phyloP scores from a whole-genome alignment of 2,888 invertebrate genomes.

The Caenorhabditis japonica region DNA sequence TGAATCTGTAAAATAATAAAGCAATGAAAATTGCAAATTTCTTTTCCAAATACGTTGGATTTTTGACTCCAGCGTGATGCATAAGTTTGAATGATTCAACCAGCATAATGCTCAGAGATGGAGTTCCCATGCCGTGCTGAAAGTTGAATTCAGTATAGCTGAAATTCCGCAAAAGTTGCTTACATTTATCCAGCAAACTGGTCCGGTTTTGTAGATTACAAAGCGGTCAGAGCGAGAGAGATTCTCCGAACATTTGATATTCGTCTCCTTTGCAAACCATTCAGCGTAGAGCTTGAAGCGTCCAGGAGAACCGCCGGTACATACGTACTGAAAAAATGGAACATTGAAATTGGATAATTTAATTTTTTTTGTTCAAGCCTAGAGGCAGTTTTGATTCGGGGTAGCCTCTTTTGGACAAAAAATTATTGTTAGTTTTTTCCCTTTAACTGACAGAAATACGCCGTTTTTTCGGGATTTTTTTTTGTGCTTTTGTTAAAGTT shows the following conservation, averaged over 20 bases:
- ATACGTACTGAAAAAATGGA: constrained; percentile 78
- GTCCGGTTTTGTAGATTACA: constrained; percentile 79
- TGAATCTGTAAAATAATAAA: constrained; percentile 81
- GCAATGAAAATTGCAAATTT: too few relatives aligned
- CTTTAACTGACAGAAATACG: too few relatives aligned
- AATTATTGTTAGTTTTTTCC: too few relatives aligned
- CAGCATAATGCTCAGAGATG: constrained; percentile 93
- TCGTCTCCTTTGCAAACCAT: constrained; percentile 75
- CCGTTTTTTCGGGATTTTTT: too few relatives aligned
- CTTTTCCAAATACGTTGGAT: constrained; percentile 81
- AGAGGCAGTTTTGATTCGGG: too few relatives aligned
- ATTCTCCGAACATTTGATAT: constrained; percentile 70
- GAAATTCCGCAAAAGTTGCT: constrained; percentile 45
- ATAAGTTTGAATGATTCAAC: constrained; percentile 96
- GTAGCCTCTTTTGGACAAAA: too few relatives aligned
- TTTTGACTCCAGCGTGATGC: constrained; percentile 86
- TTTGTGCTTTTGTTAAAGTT: too few relatives aligned
- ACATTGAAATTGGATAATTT: too few relatives aligned
- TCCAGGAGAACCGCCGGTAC: constrained; percentile 79
- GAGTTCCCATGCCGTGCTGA: constrained; percentile 97
- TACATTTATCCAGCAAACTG: constrained; percentile 79
- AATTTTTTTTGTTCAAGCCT: too few relatives aligned
- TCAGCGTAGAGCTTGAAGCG: constrained; percentile 79
- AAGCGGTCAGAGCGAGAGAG: constrained; percentile 78
- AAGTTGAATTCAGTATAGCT: constrained; percentile 1